Evolutionary conservation across 1,140 invertebrate genomes (phyloP).

Genomic region (Helicoverpa zea): DNA sequence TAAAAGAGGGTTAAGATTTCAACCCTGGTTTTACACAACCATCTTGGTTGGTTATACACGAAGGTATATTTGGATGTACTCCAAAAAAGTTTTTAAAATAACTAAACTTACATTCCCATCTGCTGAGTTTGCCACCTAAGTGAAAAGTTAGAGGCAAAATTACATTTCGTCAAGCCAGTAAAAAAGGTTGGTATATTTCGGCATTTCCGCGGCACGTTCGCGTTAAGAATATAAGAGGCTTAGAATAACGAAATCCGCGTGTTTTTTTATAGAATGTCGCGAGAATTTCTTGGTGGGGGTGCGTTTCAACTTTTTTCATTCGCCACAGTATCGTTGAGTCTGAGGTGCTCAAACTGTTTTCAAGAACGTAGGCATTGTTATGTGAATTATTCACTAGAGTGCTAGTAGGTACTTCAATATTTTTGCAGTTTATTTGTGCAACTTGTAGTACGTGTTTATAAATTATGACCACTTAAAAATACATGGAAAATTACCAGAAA

Average conservation of each 20-base stretch:
- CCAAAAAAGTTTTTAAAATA: conserved; percentile 74
- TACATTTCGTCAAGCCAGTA: conserved; percentile 63
- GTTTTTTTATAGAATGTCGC: conserved; percentile 49
- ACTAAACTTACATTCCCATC: conserved; percentile 68
- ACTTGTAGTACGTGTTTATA: too few species aligned
- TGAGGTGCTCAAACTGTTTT: conserved; percentile 12
- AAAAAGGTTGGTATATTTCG: conserved; percentile 62
- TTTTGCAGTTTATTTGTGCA: too few species aligned
- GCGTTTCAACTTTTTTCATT: conserved; percentile 67
- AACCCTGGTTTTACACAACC: neutral
- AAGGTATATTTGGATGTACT: conserved; percentile 62
- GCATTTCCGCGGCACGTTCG: conserved; percentile 53
- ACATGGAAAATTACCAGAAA: too few species aligned
- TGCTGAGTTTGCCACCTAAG: conserved; percentile 67
- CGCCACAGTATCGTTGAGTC: conserved; percentile 43
- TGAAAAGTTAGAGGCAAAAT: conserved; percentile 76
- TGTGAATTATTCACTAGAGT: too few species aligned
- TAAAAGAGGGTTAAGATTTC: neutral
- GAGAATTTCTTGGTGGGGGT: conserved; percentile 44
- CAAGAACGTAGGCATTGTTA: neutral
- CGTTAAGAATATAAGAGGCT: conserved; percentile 75
- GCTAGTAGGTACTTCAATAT: too few species aligned
- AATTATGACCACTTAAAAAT: too few species aligned
- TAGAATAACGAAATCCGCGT: conserved; percentile 67
- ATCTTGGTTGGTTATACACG: conserved; percentile 20